Base-by-base conservation (phyloP, 2,797 vertebrate genomes). In the Phylloscopus collybita region DNA sequence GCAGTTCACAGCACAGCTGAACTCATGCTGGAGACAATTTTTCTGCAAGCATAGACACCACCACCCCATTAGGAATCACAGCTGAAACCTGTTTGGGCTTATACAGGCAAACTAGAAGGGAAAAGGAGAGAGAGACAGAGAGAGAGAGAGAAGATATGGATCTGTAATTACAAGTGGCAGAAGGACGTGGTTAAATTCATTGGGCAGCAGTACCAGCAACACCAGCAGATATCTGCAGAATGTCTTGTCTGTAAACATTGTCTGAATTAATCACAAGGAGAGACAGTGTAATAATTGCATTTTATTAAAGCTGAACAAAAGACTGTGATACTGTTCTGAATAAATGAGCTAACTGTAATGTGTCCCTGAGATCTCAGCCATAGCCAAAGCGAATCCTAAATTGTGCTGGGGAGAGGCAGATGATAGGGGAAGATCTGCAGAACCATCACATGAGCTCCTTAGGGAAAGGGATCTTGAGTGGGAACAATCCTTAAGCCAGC, bases 141-240 rank as follows among this genome's bases (percentile, higher is more conserved):
- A 71, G 9, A 45, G 50, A 79, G 60, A 84, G 66, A 62, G 40
- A 92, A 89, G 95, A 93, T 95, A 92, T 4, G 44, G 50, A 94
- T 96, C 85, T 94, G 61, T 91, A 97, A 96, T 94, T 96, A 89
- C 72, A 93, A 69, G 42, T 49, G 61, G 61, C 54, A 94, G 89
- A 93, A 90, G 54, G 80, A 87, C 0, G 1, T 61, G 42, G 53
- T 87, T 88, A 71, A 92, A 83, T 94, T 92, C 54, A 30, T 34
- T 49, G 80, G 57, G 66, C 42, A 95, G 80, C 40, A 95, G 49
- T 61, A 80, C 36, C 22, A 78, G 73, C n/a, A 92, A 50, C 65
- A 85, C 49, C 16, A 73, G 25, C 44, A 83, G 65, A 75, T 56
- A 91, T 49, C 47, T 83, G 72, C 5, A 9, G 38, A 81, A 70